phyloP scores from a whole-genome alignment of 2,113 vertebrate species.

The Pygoscelis adeliae region DNA sequence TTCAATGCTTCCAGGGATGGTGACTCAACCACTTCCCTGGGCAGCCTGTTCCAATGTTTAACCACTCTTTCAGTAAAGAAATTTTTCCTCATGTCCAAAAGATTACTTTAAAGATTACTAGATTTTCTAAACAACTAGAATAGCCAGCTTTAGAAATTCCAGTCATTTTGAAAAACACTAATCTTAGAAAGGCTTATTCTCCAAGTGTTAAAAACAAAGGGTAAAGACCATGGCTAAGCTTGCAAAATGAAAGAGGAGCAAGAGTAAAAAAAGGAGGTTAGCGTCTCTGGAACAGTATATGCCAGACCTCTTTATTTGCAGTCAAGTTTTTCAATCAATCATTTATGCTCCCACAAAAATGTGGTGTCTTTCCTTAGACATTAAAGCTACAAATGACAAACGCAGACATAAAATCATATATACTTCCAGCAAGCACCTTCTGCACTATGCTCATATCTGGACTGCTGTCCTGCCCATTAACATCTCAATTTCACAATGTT shows the following conservation, averaged over 20 bases:
- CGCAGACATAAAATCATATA: background rate
- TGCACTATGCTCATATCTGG: background rate
- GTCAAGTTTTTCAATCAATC: background rate
- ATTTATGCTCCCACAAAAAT: background rate
- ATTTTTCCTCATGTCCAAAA: too few species aligned
- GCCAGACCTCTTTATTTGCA: background rate
- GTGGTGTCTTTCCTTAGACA: background rate
- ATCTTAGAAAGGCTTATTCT: background rate
- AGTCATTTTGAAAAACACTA: background rate
- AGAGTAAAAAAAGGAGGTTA: background rate
- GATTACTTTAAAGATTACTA: background rate
- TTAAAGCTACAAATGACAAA: background rate
- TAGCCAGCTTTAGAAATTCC: background rate
- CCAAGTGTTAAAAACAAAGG: background rate
- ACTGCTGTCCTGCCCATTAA: background rate
- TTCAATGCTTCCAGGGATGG: too few species aligned
- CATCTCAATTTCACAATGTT: background rate
- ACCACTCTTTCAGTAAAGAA: too few species aligned
- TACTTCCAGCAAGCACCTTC: background rate
- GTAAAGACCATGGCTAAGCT: background rate
- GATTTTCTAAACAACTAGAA: background rate
- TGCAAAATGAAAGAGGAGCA: background rate
- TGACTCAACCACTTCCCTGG: too few species aligned
- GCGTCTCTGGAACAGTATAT: rapidly evolving
- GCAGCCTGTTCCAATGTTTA: too few species aligned